A percentile compares a stretch with the other conserved stretches of the same genome.
These are phyloP conservation scores for Thaumatotibia leucotreta DNA, from an alignment of 1,140 invertebrate genomes.

Conservation along the genomic window DNA sequence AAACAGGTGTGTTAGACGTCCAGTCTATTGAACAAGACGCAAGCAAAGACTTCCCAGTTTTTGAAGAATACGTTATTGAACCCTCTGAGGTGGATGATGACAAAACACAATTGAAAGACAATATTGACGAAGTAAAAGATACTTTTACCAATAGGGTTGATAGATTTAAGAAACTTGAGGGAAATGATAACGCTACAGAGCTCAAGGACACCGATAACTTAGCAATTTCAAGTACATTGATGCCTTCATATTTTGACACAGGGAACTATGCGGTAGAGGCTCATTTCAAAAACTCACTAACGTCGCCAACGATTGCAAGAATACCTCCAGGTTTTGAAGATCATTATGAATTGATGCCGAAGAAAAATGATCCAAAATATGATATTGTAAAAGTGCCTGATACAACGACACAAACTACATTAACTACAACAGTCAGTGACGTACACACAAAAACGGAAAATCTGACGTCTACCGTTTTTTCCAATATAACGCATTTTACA, in stretches of 20 bases:
- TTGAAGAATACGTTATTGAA: slow-evolving; percentile 59
- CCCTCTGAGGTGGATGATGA: slow-evolving; percentile 60
- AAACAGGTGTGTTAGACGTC: slow-evolving; percentile 53
- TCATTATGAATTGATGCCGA: slow-evolving; percentile 39
- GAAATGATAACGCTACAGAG: slow-evolving; percentile 18
- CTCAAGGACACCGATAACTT: slow-evolving; percentile 20
- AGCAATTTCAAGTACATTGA: slow-evolving; percentile 37
- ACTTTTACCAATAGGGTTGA: slow-evolving; percentile 4
- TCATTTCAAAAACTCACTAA: slow-evolving; percentile 50
- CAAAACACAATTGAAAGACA: slow-evolving; percentile 47
- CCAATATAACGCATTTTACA: background rate
- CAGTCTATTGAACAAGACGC: slow-evolving; percentile 65
- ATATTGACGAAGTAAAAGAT: background rate
- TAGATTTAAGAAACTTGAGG: slow-evolving; percentile 52
- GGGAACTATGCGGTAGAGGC: slow-evolving; percentile 66
- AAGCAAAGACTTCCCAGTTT: slow-evolving; percentile 59
- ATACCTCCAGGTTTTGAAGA: slow-evolving; percentile 64
- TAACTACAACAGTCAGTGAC: slow-evolving; percentile 20
- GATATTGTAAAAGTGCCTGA: slow-evolving; percentile 30
- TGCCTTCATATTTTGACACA: slow-evolving; percentile 67
- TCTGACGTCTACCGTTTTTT: background rate
- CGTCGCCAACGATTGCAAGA: slow-evolving; percentile 27
- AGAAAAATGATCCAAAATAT: slow-evolving; percentile 19
- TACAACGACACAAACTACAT: slow-evolving; percentile 35
- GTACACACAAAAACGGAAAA: background rate